These are phyloP conservation scores for Campylomormyrus numenius DNA, from an alignment of 2,113 vertebrate species.

Conservation along the genomic window DNA sequence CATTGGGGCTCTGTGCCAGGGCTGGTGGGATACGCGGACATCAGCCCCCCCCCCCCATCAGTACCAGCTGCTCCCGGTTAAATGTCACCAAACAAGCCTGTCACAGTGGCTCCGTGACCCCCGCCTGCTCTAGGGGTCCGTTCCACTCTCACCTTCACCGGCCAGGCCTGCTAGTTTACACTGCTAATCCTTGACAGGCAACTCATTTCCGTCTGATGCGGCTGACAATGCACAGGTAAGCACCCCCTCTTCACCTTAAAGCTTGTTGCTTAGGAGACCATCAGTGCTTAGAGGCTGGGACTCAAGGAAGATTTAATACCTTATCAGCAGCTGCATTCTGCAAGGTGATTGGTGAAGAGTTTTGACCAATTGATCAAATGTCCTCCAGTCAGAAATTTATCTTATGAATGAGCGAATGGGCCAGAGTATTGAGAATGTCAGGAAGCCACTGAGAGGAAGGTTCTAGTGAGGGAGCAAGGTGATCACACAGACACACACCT, in stretches of 20 bases:
- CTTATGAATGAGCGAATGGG: neutral
- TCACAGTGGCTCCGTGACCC: neutral
- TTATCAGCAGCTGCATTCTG: neutral
- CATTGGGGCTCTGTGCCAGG: conserved; percentile 25
- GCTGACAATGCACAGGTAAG: neutral
- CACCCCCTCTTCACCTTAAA: neutral
- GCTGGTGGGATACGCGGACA: neutral
- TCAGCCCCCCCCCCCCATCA: neutral
- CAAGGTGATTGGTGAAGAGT: neutral
- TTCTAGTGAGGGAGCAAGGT: neutral
- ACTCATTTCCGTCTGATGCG: neutral
- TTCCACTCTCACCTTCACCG: neutral
- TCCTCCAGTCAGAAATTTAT: neutral
- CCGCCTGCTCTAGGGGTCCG: neutral
- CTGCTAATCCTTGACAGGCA: neutral
- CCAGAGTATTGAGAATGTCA: neutral
- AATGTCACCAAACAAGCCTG: conserved; percentile 1
- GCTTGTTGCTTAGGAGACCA: neutral
- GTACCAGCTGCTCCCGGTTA: neutral
- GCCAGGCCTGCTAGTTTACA: neutral
- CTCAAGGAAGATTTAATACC: neutral
- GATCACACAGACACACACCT: neutral
- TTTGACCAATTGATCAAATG: neutral
- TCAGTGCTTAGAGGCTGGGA: neutral
- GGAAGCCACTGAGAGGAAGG: neutral